Base-by-base conservation (phyloP, 2,888 invertebrate genomes). In the Andrena trimmerana region DNA sequence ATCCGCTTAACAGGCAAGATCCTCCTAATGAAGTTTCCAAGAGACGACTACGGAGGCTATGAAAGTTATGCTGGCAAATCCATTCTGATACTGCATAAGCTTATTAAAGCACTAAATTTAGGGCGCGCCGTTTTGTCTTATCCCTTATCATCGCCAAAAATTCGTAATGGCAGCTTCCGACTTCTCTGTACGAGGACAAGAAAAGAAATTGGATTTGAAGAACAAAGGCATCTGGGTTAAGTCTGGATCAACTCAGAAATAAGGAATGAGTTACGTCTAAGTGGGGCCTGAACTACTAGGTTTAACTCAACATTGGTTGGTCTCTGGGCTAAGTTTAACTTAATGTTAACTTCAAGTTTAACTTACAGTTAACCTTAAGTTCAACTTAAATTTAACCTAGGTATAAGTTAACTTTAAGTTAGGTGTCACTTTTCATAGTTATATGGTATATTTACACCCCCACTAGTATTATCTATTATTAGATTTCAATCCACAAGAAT, bases 1-100 rank as follows among this genome's bases (percentile, higher is more conserved):
- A 82, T 82, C 80, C 70, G 81, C 81, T 82, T 80, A 67, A 75
- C 74, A 62, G 31, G 66, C 67, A 75, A 42, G 62, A 80, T 80
- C 70, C 48, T 57, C 36, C 54, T 82, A 82, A 82, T 80, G 66
- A 75, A 82, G 75, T 82, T 80, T 71, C 62, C 57, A 69, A 60
- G 48, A 62, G 65, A 20, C 52, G 69, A 24, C 69, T 78, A 73
- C 72, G 24, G 29, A 16, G 69, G 48, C 63, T 69, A 66, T 42
- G 70, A 42, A 74, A 79, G 70, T 74, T 80, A 57, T 69, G 74
- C 54, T 57, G 60, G 66, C 70, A 80, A 81, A 74, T 42, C 73
- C 7, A 33, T 7, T 7, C 33, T 54, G 57, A 80, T 57, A 71
- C 60, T 29, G 10, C 27, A 50, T 66, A 81, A 79, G 79, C 79